phyloP scores from a whole-genome alignment of 2,113 vertebrate species.

The Aepyceros melampus region DNA sequence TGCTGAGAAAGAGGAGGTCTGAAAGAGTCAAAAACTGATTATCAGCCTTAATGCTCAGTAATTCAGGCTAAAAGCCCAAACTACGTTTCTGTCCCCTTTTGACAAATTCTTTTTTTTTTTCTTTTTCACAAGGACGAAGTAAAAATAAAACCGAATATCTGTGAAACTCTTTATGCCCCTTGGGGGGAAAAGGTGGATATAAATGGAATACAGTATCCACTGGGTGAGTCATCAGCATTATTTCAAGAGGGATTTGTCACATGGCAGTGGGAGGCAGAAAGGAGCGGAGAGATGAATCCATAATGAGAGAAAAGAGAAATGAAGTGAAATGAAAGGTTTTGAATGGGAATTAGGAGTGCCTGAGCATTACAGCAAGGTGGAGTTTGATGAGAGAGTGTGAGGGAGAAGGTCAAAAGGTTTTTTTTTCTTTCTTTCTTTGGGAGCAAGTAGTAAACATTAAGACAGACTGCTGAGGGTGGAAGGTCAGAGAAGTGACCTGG shows the following conservation, averaged over 20 bases:
- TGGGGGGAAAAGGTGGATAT: neutral
- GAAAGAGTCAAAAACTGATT: neutral
- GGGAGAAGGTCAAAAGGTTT: neutral
- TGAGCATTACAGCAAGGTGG: neutral
- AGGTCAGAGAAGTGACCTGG: neutral
- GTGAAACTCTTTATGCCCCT: neutral
- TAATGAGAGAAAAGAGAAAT: neutral
- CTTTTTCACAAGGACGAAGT: neutral
- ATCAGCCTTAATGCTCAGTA: neutral
- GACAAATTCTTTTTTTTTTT: neutral
- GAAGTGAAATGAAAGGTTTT: neutral
- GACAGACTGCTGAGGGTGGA: neutral
- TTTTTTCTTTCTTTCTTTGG: neutral
- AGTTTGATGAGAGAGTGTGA: neutral
- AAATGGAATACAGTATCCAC: constrained; percentile 42
- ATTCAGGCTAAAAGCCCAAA: neutral
- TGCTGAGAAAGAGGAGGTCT: neutral
- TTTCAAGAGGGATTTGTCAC: constrained; percentile 63
- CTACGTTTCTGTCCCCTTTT: neutral
- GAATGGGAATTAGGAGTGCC: neutral
- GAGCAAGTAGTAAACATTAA: neutral
- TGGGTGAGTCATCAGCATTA: constrained; percentile 47
- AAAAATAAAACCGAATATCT: constrained; percentile 20
- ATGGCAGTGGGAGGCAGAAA: constrained; percentile 38
- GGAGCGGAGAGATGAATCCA: neutral